phyloP scores from a whole-genome alignment of 2,113 vertebrate genomes.

The Gulo gulo region DNA sequence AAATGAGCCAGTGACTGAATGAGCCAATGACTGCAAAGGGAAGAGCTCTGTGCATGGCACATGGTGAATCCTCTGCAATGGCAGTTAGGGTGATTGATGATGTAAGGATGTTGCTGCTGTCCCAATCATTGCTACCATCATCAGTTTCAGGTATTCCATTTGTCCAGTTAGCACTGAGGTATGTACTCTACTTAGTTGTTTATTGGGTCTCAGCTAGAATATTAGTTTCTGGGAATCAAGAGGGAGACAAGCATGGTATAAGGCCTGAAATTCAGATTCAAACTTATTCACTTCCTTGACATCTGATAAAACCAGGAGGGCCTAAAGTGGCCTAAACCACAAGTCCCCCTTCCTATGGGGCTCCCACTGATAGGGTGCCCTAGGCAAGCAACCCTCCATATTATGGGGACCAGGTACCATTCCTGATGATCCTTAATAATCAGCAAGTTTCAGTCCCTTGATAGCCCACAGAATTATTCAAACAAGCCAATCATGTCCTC shows the following conservation, averaged over 20 bases:
- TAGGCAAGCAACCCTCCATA: not conserved
- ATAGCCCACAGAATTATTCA: not conserved
- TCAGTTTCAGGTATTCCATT: not conserved
- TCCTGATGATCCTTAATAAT: not conserved
- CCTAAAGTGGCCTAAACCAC: not conserved
- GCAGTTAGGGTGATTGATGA: not conserved
- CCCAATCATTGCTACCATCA: too few species aligned
- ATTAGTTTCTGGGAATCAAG: not conserved
- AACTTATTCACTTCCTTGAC: not conserved
- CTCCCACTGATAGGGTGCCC: not conserved
- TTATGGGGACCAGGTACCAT: not conserved
- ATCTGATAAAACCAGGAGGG: not conserved
- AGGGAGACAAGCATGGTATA: not conserved
- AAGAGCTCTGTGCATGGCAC: not conserved
- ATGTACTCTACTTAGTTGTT: not conserved
- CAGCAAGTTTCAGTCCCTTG: not conserved
- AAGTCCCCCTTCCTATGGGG: not conserved
- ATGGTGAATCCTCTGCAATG: too few species aligned
- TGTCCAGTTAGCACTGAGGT: not conserved
- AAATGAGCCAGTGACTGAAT: not conserved
- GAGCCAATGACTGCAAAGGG: accelerated
- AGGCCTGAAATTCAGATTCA: not conserved
- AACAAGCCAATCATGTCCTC: not conserved
- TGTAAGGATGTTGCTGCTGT: not conserved
- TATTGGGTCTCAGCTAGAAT: not conserved